Percentiles rank a stretch among this genome's conserved stretches.
Conservation (phyloP, 2,888 invertebrate genomes). For the Anaspis maculata region DNA sequence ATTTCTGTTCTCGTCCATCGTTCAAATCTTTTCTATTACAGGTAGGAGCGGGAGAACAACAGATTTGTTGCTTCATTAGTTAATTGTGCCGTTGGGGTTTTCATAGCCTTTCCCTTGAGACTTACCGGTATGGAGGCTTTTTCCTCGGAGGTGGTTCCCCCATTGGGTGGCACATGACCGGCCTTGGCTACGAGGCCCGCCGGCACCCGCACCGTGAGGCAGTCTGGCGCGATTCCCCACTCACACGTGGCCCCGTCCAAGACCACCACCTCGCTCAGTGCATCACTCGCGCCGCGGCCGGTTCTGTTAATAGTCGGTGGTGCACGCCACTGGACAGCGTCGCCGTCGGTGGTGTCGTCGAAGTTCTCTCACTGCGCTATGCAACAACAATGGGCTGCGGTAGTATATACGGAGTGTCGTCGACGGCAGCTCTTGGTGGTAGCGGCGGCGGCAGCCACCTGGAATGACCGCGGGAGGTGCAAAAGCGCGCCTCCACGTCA, state of each 20-base stretch:
- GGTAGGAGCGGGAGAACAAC: too few species aligned
- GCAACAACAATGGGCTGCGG: too few species aligned
- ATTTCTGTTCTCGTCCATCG: too few species aligned
- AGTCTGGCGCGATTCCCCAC: conserved; percentile 36
- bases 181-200: conserved; percentile 43
- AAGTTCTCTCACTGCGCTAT: too few species aligned
- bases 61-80: too few species aligned
- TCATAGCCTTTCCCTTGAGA: too few species aligned
- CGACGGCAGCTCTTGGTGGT: conserved; percentile 1
- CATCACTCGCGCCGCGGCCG: conserved; percentile 25
- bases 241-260: conserved; percentile 37
- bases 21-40: too few species aligned
- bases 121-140: conserved; percentile 44
- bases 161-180: conserved; percentile 44
- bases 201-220: conserved; percentile 44
- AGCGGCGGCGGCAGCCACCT: not conserved
- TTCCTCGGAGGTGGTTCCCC: conserved; percentile 44
- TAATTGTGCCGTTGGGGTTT: too few species aligned
- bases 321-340: conserved; percentile 17
- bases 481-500: too few species aligned
- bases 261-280: conserved; percentile 32
- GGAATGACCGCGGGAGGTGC: not conserved
- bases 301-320: conserved; percentile 10
- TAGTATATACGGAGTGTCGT: too few species aligned
- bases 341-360: conserved; percentile 7